Evolutionary conservation across 1,140 invertebrate species (phyloP), one percentile per base, ranked within the genome.

Genomic region (Drosophila arizonae): DNA sequence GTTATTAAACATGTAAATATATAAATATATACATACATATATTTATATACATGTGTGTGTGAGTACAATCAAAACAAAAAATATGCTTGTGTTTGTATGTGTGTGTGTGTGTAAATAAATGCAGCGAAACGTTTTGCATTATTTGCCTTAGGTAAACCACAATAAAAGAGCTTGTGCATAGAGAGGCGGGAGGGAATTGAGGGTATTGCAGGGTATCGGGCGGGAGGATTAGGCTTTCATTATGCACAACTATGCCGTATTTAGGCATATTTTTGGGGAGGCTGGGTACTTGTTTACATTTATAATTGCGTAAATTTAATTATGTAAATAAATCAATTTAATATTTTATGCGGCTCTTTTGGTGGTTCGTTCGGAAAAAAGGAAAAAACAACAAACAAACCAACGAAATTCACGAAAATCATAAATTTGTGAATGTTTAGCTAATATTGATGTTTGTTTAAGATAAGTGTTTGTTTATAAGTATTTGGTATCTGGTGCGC

Each of bases 231-330:
- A 17, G 15, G 6, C 39, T 72, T 68, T 54, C 24, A 63, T 62
- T 63, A 57, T 61, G 52, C 63, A 48, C 13, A 50, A 61, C 46
- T 60, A 30, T 54, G 63, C 9, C 45, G 39, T 52, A 48, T 62
- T 72, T 60, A 71, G 81, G 58, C 15, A 28, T 50, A 51, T 52
- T 55, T 46, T 36, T 9, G 4, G 46, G 30, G 39, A 17, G 21
- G 41, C 52, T 28, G 58, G 41, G 41, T 3, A 3, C 15, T 39
- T 80, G 82, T 88, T 87, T 88, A 82, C 84, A 74, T 82, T 88
- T 79, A 88, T 87, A 87, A 87, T 87, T 88, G 82, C 82, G 88
- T 77, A 79, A 76, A 82, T 87, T 87, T 86, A 86, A 85, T 73
- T 86, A 86, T 86, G 77, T 85, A 86, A 86, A 86, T 81, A 86